Percentiles rank a stretch among this genome's conserved stretches.
Evolutionary conservation across 2,113 vertebrate genomes (phyloP).

Genomic region (Dunckerocampus dactyliophorus): DNA sequence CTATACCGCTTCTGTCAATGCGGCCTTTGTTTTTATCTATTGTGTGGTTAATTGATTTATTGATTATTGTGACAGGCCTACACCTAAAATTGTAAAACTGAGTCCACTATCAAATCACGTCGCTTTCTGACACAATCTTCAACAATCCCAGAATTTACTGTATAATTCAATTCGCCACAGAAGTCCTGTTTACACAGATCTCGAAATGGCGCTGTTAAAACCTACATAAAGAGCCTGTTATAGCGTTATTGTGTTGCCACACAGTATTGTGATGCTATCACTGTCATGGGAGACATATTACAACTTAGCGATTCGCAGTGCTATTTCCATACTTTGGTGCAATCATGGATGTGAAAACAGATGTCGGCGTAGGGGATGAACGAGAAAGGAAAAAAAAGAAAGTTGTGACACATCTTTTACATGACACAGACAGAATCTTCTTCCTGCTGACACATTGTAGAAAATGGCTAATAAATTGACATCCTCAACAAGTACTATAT

Average conservation of each 20-base stretch:
- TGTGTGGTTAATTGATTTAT: no score
- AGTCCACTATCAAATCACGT: neutral
- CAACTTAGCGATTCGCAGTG: neutral
- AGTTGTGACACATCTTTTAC: neutral
- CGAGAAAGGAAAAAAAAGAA: neutral
- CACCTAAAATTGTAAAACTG: neutral
- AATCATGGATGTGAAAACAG: neutral
- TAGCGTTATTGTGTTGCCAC: neutral
- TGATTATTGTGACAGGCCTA: neutral
- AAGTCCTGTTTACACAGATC: neutral
- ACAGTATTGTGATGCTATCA: neutral
- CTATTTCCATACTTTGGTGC: neutral
- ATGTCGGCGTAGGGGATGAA: neutral
- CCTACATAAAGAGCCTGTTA: neutral
- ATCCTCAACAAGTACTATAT: conserved; percentile 18
- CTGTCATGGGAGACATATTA: neutral
- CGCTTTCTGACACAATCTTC: neutral
- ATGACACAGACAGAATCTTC: conserved; percentile 26
- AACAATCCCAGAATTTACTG: neutral
- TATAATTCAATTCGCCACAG: neutral
- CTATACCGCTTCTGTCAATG: neutral
- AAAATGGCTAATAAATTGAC: conserved; percentile 39
- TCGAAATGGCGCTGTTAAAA: neutral
- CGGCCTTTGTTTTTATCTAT: no score
- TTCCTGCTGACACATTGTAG: conserved; percentile 41